A percentile compares a stretch with the other conserved stretches of the same genome.
phyloP scores from a whole-genome alignment of 2,888 invertebrate genomes.

The Phaonia tiefii region DNA sequence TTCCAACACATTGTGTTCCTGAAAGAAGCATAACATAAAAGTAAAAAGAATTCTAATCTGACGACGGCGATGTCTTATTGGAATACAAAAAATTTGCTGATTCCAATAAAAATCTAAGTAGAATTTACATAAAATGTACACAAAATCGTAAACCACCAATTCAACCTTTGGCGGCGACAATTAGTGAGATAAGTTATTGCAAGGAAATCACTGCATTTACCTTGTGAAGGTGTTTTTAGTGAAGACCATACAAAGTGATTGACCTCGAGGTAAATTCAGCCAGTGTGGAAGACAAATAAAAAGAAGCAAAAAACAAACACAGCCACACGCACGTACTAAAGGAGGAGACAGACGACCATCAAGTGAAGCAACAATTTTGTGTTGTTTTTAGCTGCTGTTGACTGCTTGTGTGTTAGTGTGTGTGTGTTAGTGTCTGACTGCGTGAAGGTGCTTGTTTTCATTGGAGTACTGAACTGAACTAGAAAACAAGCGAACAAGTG shows the following conservation, averaged over 20 bases:
- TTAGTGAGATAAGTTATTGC: background rate
- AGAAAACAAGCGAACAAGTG: slow-evolving; percentile 67
- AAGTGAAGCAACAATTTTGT: slow-evolving; percentile 65
- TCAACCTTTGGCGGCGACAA: no score
- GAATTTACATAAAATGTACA: background rate
- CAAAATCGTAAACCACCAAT: background rate
- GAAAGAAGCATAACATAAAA: no score
- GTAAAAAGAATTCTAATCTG: slow-evolving; percentile 51
- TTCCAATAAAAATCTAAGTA: slow-evolving; percentile 22
- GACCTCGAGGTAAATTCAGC: slow-evolving; percentile 62
- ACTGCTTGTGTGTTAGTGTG: slow-evolving; percentile 18
- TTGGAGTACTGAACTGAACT: slow-evolving; percentile 63
- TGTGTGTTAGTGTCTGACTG: slow-evolving; percentile 34
- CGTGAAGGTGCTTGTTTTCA: slow-evolving; percentile 39
- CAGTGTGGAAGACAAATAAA: slow-evolving; percentile 29
- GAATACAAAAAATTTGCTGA: slow-evolving; percentile 55
- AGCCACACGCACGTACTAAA: slow-evolving; percentile 6
- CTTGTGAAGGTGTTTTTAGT: background rate
- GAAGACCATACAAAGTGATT: slow-evolving; percentile 56
- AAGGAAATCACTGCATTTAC: background rate
- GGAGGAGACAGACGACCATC: slow-evolving; percentile 6
- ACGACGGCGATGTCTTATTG: slow-evolving; percentile 40
- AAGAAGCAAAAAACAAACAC: slow-evolving; percentile 46
- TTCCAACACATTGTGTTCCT: background rate
- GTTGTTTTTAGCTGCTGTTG: background rate